Percentiles rank a stretch among this genome's conserved stretches.
Conservation (phyloP, 2,888 invertebrate species). For the Cryptus armator region DNA sequence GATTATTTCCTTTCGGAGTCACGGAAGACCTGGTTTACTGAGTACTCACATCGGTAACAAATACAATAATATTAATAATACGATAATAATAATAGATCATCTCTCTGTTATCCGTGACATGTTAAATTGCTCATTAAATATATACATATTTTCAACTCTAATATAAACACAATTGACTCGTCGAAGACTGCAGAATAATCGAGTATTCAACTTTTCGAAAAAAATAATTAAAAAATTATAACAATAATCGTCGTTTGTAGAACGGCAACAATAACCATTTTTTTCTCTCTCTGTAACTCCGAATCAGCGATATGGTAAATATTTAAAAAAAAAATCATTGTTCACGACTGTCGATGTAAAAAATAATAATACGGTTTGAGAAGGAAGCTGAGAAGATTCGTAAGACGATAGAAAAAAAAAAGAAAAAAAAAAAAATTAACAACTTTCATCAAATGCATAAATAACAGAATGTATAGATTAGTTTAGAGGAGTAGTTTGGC, state of each 20-base stretch:
- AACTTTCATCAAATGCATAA: slow-evolving; percentile 61
- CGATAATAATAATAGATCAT: slow-evolving; percentile 40
- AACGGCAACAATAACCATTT: not conserved
- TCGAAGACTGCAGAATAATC: slow-evolving; percentile 26
- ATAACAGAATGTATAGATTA: slow-evolving; percentile 60
- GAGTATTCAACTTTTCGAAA: slow-evolving; percentile 12
- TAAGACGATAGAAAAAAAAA: slow-evolving; percentile 41
- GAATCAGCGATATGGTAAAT: not conserved
- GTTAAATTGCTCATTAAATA: slow-evolving; percentile 40
- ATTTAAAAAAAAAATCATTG: slow-evolving; percentile 12
- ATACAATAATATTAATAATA: slow-evolving; percentile 19
- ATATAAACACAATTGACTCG: slow-evolving; percentile 17
- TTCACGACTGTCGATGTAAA: not conserved
- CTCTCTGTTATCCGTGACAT: slow-evolving; percentile 24
- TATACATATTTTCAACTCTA: not conserved
- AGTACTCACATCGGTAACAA: slow-evolving; percentile 46
- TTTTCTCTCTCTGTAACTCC: slow-evolving; percentile 8
- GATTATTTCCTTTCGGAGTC: slow-evolving; percentile 24
- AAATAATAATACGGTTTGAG: slow-evolving; percentile 26
- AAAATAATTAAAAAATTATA: slow-evolving; percentile 1
- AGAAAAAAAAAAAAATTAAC: not conserved
- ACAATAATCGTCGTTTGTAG: slow-evolving; percentile 11
- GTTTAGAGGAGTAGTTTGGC: slow-evolving; percentile 58
- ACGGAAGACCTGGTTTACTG: slow-evolving; percentile 57
- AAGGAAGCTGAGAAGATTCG: slow-evolving; percentile 57